These are phyloP conservation scores for Epirrhoe alternata DNA, from an alignment of 2,888 invertebrate species.

Conservation along the genomic window DNA sequence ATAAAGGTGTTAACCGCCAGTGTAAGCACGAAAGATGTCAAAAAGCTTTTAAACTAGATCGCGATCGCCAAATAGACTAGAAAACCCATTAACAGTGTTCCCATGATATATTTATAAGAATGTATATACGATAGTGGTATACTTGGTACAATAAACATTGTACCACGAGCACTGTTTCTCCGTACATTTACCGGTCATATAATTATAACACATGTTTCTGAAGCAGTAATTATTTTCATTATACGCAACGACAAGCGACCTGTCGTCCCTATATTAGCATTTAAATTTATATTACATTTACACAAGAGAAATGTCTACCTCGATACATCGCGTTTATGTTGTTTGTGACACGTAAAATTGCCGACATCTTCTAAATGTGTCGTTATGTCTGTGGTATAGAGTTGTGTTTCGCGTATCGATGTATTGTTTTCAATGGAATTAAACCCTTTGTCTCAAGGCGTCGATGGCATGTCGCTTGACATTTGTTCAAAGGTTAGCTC, in stretches of 20 bases:
- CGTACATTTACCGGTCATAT: constrained; percentile 53
- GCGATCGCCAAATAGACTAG: constrained; percentile 66
- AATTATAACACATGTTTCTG: constrained; percentile 67
- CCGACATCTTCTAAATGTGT: constrained; percentile 51
- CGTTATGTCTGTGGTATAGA: constrained; percentile 58
- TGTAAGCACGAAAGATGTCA: constrained; percentile 64
- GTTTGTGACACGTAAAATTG: constrained; percentile 63
- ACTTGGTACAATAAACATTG: constrained; percentile 42
- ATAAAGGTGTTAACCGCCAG: constrained; percentile 64
- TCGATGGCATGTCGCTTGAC: constrained; percentile 75
- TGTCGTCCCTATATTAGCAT: constrained; percentile 75
- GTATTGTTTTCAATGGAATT: constrained; percentile 64
- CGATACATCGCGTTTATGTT: constrained; percentile 65
- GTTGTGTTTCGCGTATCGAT: constrained; percentile 60
- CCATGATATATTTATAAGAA: constrained; percentile 36
- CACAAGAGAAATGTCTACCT: constrained; percentile 68
- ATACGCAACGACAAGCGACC: constrained; percentile 62
- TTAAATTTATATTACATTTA: constrained; percentile 72
- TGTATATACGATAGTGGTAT: constrained; percentile 39
- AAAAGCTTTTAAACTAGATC: constrained; percentile 79
- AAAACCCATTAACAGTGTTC: constrained; percentile 71
- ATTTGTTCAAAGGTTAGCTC: constrained; percentile 80
- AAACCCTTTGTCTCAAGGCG: constrained; percentile 83
- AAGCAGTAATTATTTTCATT: constrained; percentile 69
- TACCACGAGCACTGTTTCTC: constrained; percentile 48